Evolutionary conservation across 2,888 invertebrate species (phyloP).

Genomic region (Athalia rosae): DNA sequence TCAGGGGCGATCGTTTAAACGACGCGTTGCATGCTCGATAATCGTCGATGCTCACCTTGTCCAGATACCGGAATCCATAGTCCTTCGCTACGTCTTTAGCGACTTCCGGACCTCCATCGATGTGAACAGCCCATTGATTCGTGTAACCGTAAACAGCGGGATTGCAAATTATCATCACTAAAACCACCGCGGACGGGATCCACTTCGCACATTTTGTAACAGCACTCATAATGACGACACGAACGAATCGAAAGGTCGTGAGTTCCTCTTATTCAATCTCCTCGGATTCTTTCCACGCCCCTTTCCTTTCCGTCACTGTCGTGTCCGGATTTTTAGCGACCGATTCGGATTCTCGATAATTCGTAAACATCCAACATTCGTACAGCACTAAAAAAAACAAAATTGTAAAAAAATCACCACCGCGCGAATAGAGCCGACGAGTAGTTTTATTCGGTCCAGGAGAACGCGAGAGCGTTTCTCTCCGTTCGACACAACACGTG

Average conservation of each 20-base stretch:
- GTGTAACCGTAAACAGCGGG: slow-evolving; percentile 67
- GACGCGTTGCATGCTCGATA: no score
- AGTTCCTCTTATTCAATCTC: background rate
- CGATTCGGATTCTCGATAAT: no score
- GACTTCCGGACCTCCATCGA: slow-evolving; percentile 75
- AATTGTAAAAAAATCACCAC: no score
- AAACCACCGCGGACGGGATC: slow-evolving; percentile 3
- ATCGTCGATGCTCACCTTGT: slow-evolving; percentile 73
- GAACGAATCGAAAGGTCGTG: background rate
- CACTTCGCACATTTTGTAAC: slow-evolving; percentile 28
- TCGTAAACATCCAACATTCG: no score
- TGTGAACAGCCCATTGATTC: slow-evolving; percentile 79
- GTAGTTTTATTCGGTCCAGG: no score
- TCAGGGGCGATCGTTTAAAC: background rate
- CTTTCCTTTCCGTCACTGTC: no score
- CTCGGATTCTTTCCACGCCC: background rate
- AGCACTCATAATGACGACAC: slow-evolving; percentile 28
- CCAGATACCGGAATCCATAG: slow-evolving; percentile 77
- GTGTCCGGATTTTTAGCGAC: no score
- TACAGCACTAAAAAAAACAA: no score
- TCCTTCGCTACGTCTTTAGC: slow-evolving; percentile 76
- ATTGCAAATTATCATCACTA: background rate
- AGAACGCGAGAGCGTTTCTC: no score
- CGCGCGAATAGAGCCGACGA: no score
- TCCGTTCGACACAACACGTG: background rate